phyloP scores from a whole-genome alignment of 2,113 vertebrate genomes.

The Notarius lentiginosus region DNA sequence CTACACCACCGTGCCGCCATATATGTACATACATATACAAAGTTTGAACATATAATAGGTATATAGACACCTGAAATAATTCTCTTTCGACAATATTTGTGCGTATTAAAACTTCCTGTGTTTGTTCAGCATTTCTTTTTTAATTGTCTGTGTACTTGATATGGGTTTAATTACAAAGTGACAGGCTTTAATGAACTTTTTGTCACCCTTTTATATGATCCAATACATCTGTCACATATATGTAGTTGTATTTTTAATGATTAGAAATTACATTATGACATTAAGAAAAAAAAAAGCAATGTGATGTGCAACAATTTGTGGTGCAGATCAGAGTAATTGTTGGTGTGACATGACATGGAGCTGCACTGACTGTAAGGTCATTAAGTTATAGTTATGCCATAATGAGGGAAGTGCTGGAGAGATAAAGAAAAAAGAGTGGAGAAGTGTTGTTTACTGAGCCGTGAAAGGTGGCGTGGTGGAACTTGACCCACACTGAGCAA shows the following conservation, averaged over 20 bases:
- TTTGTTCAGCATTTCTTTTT: conserved; percentile 47
- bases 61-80: neutral
- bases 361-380: conserved; percentile 70
- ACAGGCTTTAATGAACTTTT: conserved; percentile 68
- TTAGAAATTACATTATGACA: conserved; percentile 56
- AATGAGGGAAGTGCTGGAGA: conserved; percentile 65
- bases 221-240: conserved; percentile 60
- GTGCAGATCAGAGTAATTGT: conserved; percentile 70
- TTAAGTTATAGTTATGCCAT: conserved; percentile 74
- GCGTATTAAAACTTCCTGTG: neutral
- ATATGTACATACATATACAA: neutral
- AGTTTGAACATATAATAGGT: neutral
- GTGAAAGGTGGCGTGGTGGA: conserved; percentile 68
- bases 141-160: conserved; percentile 51
- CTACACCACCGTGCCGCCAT: no score
- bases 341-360: conserved; percentile 70
- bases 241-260: conserved; percentile 42
- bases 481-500: conserved; percentile 67
- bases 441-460: conserved; percentile 81
- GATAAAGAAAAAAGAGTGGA: conserved; percentile 57
- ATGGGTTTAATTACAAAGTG: conserved; percentile 48
- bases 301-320: conserved; percentile 49
- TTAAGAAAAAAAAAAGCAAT: conserved; percentile 35
- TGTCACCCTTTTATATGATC: conserved; percentile 64
- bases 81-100: neutral